These are phyloP conservation scores for Phyllotis vaccarum DNA, from an alignment of 2,797 vertebrate genomes.

Conservation along the genomic window DNA sequence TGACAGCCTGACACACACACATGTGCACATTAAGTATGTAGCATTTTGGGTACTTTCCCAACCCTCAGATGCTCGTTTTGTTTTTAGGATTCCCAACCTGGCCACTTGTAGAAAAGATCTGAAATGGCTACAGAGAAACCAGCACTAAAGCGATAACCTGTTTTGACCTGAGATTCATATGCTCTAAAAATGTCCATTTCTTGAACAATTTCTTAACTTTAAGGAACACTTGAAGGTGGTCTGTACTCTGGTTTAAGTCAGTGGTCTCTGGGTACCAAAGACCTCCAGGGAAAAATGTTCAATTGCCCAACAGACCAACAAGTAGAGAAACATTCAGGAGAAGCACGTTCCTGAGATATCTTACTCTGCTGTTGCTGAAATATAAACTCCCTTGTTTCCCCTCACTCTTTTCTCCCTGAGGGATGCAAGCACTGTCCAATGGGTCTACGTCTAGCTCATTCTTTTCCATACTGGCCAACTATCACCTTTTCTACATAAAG, in stretches of 20 bases:
- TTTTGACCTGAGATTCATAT: slow-evolving; percentile 4
- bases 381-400: background rate
- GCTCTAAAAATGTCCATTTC: background rate
- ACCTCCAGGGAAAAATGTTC: background rate
- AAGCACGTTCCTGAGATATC: slow-evolving; percentile 1
- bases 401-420: background rate
- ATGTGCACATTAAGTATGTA: background rate
- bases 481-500: background rate
- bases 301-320: slow-evolving; percentile 31
- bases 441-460: background rate
- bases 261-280: background rate
- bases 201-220: slow-evolving; percentile 35
- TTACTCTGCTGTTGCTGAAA: background rate
- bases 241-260: slow-evolving; percentile 27
- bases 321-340: background rate
- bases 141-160: slow-evolving; percentile 18
- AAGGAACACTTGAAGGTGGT: background rate
- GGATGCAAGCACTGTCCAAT: background rate
- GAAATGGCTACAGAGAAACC: slow-evolving; percentile 9
- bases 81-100: slow-evolving; percentile 33
- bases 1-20: background rate
- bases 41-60: background rate
- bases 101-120: slow-evolving; percentile 5
- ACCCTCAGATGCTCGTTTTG: background rate
- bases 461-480: background rate